Conservation (phyloP, 2,797 vertebrate genomes). For the Cuculus canorus region DNA sequence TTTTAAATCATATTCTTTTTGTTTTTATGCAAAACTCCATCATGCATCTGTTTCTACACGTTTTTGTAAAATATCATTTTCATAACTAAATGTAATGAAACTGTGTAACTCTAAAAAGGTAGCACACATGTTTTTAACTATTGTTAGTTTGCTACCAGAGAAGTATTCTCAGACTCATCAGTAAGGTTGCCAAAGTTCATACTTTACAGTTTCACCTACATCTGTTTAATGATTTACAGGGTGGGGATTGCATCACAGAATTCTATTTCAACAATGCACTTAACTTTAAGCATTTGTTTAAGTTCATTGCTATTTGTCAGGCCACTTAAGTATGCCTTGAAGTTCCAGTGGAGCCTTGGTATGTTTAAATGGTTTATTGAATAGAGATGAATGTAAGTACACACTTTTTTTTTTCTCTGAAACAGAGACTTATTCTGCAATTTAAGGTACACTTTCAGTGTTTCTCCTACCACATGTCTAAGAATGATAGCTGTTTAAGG, state of each 20-base stretch:
- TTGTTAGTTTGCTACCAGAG: background rate
- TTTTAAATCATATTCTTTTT: background rate
- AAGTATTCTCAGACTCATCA: background rate
- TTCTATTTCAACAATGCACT: slow-evolving; percentile 54
- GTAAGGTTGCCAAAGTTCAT: background rate
- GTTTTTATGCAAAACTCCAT: background rate
- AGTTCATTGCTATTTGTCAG: slow-evolving; percentile 3
- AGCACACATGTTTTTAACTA: background rate
- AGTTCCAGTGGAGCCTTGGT: slow-evolving; percentile 21
- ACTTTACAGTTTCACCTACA: slow-evolving; percentile 28
- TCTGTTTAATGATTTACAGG: slow-evolving; percentile 65
- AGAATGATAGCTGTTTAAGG: background rate
- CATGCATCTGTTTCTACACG: background rate
- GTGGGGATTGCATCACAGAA: slow-evolving; percentile 19
- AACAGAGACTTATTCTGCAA: background rate
- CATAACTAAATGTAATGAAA: background rate
- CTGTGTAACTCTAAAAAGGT: background rate
- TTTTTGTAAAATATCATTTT: background rate
- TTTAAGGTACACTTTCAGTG: background rate
- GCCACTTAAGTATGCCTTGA: slow-evolving; percentile 31
- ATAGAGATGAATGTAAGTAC: background rate
- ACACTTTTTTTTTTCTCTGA: background rate
- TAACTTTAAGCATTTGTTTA: slow-evolving; percentile 46
- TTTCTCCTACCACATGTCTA: background rate
- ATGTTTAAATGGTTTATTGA: slow-evolving; percentile 26